phyloP scores from a whole-genome alignment of 2,797 vertebrate species.

The Cichlasoma orientale region DNA sequence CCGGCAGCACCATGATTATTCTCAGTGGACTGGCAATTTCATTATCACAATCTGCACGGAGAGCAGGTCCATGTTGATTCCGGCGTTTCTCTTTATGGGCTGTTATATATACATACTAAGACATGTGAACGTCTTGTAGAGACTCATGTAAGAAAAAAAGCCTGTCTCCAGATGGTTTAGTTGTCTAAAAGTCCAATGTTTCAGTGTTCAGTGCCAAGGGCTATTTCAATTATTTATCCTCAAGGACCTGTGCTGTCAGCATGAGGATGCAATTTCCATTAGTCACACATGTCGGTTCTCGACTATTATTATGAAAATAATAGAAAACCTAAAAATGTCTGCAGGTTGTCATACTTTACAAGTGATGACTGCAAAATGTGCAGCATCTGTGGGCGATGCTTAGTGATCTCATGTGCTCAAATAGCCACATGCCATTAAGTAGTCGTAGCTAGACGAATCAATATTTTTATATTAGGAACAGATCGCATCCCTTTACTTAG shows the following conservation, averaged over 20 bases:
- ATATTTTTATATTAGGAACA: slow-evolving; percentile 7
- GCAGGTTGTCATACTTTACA: neutral
- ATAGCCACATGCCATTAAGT: neutral
- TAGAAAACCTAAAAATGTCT: neutral
- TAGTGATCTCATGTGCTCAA: neutral
- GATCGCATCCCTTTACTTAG: neutral
- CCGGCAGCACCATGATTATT: slow-evolving; percentile 3
- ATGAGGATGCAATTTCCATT: neutral
- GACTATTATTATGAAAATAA: neutral
- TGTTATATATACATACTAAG: neutral
- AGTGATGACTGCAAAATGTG: neutral
- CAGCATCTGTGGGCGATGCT: neutral
- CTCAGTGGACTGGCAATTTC: neutral
- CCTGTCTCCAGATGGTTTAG: neutral
- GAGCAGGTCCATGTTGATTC: neutral
- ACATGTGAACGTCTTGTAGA: neutral
- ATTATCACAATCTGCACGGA: slow-evolving; percentile 10
- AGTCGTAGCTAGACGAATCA: neutral
- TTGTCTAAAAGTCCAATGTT: no score
- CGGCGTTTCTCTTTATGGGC: neutral
- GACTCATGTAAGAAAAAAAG: neutral
- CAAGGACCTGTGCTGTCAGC: neutral
- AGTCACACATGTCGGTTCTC: rapidly evolving
- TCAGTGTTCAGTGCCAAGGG: neutral
- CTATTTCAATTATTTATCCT: neutral